phyloP scores from a whole-genome alignment of 2,113 vertebrate genomes.

The Diphyllodes magnificus region DNA sequence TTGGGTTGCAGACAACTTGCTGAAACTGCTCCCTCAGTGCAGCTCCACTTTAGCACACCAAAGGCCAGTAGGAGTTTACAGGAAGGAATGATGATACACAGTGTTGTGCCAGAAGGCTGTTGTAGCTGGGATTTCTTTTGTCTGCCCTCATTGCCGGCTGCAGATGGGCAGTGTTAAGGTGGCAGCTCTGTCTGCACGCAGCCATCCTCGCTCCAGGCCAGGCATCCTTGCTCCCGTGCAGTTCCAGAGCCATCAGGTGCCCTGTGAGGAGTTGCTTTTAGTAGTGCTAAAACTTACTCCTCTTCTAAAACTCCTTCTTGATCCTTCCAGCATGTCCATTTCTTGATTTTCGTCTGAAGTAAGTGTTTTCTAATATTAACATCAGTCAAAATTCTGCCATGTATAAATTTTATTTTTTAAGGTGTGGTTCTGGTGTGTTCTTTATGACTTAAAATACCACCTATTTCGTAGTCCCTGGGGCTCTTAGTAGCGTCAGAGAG shows the following conservation, averaged over 20 bases:
- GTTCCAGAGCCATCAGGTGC: neutral
- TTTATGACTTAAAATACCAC: neutral
- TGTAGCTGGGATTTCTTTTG: neutral
- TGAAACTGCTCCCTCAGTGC: neutral
- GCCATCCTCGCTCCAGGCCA: neutral
- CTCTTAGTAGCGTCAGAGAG: neutral
- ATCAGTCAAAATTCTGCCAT: neutral
- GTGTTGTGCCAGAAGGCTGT: neutral
- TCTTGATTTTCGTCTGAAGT: neutral
- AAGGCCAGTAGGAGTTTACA: neutral
- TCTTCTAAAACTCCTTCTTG: neutral
- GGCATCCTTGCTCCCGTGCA: neutral
- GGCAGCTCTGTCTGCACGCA: neutral
- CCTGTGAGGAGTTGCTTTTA: neutral
- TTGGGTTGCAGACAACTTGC: neutral
- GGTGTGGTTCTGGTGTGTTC: neutral
- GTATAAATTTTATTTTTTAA: neutral
- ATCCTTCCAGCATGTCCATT: neutral
- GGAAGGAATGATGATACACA: neutral
- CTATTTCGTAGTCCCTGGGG: neutral
- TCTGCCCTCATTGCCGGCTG: neutral
- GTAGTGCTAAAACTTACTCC: neutral
- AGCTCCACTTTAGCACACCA: neutral
- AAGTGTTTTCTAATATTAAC: neutral
- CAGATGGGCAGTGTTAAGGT: neutral